Evolutionary conservation across 2,888 invertebrate species (phyloP), one percentile per base, ranked within the genome.

Genomic region (Calameuta filiformis): DNA sequence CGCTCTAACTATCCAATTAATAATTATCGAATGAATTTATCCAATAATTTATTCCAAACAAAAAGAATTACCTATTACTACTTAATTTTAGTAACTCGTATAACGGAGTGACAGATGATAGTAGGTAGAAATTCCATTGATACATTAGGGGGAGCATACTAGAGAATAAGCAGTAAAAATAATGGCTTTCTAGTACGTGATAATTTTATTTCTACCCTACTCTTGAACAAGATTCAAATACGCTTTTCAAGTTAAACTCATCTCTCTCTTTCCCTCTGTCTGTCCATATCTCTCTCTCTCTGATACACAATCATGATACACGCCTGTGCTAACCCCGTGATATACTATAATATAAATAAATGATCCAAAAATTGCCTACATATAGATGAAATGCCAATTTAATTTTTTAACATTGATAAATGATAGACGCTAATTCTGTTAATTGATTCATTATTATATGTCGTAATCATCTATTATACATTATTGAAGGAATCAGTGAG

Each of bases 1-100:
- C 79, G 78, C 73, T 68, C 76, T 73, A 77, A 85, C 79, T 74
- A 79, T 75, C 76, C 83, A 82, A 82, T 79, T 83, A 80, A 80
- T 85, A 80, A 83, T 81, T 78, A 82, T 83, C 80, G 79, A 78
- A 74, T 35, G n/a, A 69, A 76, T 81, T 85, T 83, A 78, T 82
- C 83, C 81, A 74, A n/a, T 12, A 69, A 76, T 81, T 85, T 83
- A 78, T 82, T 84, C 81, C 79, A 82, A 79, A 79, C 75, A 56
- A 56, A 56, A 56, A 23, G 56, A 56, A 56, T 56, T 56, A 56
- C 80, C 80, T 78, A 77, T 77, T 79, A 80, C 78, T 83, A 82
- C 76, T 82, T 84, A 80, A 79, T 79, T 84, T 75, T 82, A 85
- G 76, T 33, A 80, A 79, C 79, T 84, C 76, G 68, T 31, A 75